phyloP scores from a whole-genome alignment of 2,888 invertebrate genomes.

The Dastarcus helophoroides region DNA sequence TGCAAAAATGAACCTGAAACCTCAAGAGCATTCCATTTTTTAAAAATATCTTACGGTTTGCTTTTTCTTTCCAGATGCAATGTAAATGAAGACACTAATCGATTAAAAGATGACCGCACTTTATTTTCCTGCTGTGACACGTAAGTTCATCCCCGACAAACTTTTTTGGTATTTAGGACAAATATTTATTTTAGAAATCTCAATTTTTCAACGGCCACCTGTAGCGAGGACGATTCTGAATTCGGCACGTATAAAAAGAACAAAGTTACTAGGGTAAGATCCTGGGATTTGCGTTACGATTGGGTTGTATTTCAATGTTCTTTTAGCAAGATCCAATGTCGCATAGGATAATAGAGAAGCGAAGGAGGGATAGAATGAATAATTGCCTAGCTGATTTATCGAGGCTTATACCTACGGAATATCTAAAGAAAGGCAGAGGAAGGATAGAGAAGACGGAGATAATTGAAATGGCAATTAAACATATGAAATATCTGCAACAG shows the following conservation, averaged over 20 bases:
- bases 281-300: constrained; percentile 3
- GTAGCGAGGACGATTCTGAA: constrained; percentile 61
- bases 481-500: constrained; percentile 81
- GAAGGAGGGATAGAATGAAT: constrained; percentile 93
- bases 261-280: constrained; percentile 56
- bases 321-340: constrained; percentile 88
- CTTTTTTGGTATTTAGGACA: not conserved
- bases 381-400: constrained; percentile 91
- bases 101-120: constrained; percentile 34
- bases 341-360: constrained; percentile 94
- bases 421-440: constrained; percentile 88
- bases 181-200: constrained; percentile 38
- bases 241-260: constrained; percentile 59
- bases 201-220: constrained; percentile 55
- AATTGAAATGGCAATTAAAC: constrained; percentile 94
- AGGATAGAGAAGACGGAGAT: constrained; percentile 96
- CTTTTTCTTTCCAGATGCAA: no score
- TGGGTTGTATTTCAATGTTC: constrained; percentile 2
- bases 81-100: constrained; percentile 42
- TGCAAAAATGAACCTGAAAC: no score
- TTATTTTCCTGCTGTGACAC: constrained; percentile 34
- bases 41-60: no score
- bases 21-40: no score
- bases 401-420: constrained; percentile 83
- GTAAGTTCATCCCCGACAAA: constrained; percentile 21